Percentiles rank a stretch among this genome's conserved stretches.
Conservation (phyloP, 2,797 vertebrate species). For the Tachyglossus aculeatus region DNA sequence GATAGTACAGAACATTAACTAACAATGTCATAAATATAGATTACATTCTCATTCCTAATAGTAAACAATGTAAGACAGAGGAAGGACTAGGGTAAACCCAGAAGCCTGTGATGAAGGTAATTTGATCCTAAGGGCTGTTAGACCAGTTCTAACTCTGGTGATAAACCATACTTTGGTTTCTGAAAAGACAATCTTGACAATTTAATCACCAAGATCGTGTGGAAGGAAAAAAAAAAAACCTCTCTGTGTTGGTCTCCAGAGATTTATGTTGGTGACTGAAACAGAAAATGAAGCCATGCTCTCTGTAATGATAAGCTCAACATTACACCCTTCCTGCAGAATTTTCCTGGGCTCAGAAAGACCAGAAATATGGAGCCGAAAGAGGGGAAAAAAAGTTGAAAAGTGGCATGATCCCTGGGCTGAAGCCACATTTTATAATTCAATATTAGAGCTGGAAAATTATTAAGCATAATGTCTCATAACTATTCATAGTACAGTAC, state of each 20-base stretch:
- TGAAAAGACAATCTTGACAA: conserved; percentile 59
- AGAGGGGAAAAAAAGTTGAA: conserved; percentile 15
- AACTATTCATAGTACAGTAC: neutral
- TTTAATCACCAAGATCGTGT: conserved; percentile 70
- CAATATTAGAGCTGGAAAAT: neutral
- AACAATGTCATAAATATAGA: conserved; percentile 52
- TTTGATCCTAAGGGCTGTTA: conserved; percentile 29
- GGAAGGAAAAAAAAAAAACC: conserved; percentile 54
- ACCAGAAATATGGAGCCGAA: conserved; percentile 29
- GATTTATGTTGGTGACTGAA: conserved; percentile 69
- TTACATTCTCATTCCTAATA: conserved; percentile 39
- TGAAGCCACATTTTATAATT: conserved; percentile 24
- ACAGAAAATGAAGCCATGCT: conserved; percentile 65
- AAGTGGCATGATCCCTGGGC: neutral
- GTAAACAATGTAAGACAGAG: conserved; percentile 30
- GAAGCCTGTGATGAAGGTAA: conserved; percentile 45
- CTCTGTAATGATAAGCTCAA: conserved; percentile 58
- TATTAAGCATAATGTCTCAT: neutral
- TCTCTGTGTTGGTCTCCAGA: conserved; percentile 48
- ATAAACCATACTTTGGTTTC: conserved; percentile 59
- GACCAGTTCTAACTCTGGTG: conserved; percentile 44
- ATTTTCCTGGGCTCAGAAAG: conserved; percentile 48
- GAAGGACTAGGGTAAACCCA: conserved; percentile 47
- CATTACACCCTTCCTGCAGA: conserved; percentile 56
- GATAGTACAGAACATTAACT: conserved; percentile 47